Evolutionary conservation across 2,888 invertebrate species (phyloP).

Genomic region (Erpobdella octoculata): DNA sequence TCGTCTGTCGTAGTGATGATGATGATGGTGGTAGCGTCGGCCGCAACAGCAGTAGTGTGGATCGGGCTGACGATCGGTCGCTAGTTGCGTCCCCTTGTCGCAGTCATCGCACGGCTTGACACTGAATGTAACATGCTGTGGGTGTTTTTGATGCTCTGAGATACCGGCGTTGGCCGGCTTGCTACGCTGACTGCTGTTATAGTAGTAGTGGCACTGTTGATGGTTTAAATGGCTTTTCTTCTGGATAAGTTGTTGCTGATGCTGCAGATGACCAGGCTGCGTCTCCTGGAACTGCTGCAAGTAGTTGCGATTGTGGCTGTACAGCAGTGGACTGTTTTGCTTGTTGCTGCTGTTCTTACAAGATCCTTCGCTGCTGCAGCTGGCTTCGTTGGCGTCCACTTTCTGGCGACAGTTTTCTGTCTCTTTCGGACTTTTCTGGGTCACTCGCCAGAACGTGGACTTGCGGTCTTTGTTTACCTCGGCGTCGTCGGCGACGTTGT

Average conservation of each 20-base stretch:
- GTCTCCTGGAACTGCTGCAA: neutral
- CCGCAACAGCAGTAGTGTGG: no score
- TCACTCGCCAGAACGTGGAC: neutral
- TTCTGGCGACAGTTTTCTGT: neutral
- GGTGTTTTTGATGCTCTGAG: no score
- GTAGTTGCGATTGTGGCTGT: conserved; percentile 10
- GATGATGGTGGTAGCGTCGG: neutral
- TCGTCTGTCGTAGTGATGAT: neutral
- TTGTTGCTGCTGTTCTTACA: neutral
- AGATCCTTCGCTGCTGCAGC: neutral
- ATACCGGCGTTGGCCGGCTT: no score
- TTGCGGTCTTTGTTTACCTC: neutral
- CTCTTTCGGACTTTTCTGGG: neutral
- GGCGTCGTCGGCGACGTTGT: neutral
- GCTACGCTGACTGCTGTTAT: neutral
- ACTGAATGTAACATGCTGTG: neutral
- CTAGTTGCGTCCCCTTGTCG: no score
- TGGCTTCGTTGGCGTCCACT: neutral
- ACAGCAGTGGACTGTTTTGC: conserved; percentile 3
- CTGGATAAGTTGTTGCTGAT: neutral
- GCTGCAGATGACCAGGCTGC: no score
- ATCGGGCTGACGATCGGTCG: no score
- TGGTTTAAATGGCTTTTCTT: neutral
- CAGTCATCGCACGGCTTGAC: neutral
- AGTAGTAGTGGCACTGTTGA: neutral